Conservation (phyloP, 2,113 vertebrate species). For the Vombatus ursinus region DNA sequence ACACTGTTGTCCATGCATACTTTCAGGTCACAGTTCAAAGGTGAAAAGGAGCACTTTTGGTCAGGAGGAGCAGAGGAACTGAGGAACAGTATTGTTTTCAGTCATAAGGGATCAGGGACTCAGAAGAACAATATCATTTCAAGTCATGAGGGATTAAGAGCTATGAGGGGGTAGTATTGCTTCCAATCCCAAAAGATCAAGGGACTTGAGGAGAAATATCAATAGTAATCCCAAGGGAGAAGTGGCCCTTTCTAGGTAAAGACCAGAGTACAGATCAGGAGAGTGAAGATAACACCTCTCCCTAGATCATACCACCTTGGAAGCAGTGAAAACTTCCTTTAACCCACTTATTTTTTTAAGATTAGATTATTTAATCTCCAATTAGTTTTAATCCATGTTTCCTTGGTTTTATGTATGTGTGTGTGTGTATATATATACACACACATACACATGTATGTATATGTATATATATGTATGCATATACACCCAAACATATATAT, state of each 20-base stretch:
- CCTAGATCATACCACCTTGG: background rate
- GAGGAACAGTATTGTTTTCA: background rate
- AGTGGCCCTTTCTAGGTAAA: background rate
- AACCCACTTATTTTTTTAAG: no score
- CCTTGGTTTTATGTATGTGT: no score
- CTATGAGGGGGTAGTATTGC: fast-evolving
- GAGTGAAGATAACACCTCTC: background rate
- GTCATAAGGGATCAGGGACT: background rate
- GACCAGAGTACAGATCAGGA: background rate
- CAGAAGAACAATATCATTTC: background rate
- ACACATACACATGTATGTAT: no score
- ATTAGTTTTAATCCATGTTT: no score
- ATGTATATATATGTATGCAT: no score
- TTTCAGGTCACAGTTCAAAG: background rate
- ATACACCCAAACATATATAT: no score
- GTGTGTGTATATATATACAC: no score
- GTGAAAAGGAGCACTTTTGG: background rate
- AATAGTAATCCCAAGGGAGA: background rate
- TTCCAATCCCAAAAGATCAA: background rate
- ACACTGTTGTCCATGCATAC: background rate
- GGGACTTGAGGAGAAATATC: background rate
- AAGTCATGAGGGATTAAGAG: background rate
- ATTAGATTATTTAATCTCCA: no score
- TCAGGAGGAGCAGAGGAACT: background rate
- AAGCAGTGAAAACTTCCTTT: background rate